These are phyloP conservation scores for Ganaspis sp. DNA, from an alignment of 1,140 invertebrate genomes.

Conservation along the genomic window DNA sequence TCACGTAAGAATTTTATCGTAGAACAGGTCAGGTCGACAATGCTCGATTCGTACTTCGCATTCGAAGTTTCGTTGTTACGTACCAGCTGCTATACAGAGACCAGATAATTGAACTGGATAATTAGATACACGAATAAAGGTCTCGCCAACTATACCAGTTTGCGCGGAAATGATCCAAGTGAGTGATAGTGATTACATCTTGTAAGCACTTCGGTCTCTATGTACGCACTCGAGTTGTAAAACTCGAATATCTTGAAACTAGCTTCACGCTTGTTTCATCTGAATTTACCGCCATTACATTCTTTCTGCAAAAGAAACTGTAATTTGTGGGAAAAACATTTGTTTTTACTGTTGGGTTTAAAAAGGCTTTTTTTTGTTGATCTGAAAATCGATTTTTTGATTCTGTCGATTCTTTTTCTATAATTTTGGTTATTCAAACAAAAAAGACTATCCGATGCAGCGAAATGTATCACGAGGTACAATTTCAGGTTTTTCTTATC, in stretches of 20 bases:
- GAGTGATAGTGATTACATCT: conserved; percentile 48
- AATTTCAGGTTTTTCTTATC: too few species aligned
- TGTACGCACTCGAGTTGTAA: conserved; percentile 36
- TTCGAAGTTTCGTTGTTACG: conserved; percentile 41
- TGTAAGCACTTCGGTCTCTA: conserved; percentile 31
- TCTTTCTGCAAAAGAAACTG: too few species aligned
- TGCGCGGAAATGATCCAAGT: conserved; percentile 53
- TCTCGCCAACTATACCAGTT: conserved; percentile 11
- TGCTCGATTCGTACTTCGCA: conserved; percentile 42
- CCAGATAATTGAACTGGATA: conserved; percentile 25
- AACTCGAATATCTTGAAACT: conserved; percentile 28
- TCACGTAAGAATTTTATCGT: conserved; percentile 32
- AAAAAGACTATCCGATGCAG: too few species aligned
- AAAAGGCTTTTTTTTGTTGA: too few species aligned
- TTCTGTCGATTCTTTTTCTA: too few species aligned
- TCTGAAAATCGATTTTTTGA: too few species aligned
- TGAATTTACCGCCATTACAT: too few species aligned
- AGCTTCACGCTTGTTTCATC: background rate
- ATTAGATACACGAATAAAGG: conserved; percentile 41
- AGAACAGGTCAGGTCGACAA: conserved; percentile 36
- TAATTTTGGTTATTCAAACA: too few species aligned
- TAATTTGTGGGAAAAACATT: background rate
- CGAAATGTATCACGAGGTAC: too few species aligned
- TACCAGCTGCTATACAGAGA: conserved; percentile 29
- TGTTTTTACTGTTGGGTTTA: too few species aligned